These are phyloP conservation scores for Euphonia xanthogaster DNA, from an alignment of 2,797 vertebrate species.

Conservation along the genomic window DNA sequence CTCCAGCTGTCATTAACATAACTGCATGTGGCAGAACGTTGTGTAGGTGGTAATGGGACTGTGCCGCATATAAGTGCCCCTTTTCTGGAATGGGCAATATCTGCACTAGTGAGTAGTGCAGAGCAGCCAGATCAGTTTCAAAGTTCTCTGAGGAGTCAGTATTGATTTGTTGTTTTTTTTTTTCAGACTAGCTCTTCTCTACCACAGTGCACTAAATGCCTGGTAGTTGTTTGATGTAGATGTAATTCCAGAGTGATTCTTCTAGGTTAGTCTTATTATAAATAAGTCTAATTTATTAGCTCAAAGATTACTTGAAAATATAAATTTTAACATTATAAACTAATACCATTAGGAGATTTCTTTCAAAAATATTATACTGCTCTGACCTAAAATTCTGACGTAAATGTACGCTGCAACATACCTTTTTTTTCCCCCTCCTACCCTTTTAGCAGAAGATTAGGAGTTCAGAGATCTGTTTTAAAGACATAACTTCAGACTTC, in stretches of 20 bases:
- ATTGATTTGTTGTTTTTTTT: not conserved
- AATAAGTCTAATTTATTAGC: not conserved
- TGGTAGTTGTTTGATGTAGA: not conserved
- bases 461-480: not conserved
- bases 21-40: not conserved
- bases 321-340: not conserved
- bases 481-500: not conserved
- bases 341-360: not conserved
- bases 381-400: not conserved
- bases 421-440: accelerated
- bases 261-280: not conserved
- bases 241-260: not conserved
- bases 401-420: not conserved
- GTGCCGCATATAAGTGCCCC: not conserved
- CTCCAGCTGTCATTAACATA: not conserved
- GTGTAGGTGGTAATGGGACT: not conserved
- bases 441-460: not conserved
- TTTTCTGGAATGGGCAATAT: not conserved
- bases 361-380: not conserved
- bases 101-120: not conserved
- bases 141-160: not conserved
- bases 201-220: not conserved
- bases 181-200: not conserved
- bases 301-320: not conserved
- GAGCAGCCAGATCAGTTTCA: not conserved